These are phyloP conservation scores for Acropternis orthonyx DNA, from an alignment of 2,797 vertebrate genomes.

Conservation along the genomic window DNA sequence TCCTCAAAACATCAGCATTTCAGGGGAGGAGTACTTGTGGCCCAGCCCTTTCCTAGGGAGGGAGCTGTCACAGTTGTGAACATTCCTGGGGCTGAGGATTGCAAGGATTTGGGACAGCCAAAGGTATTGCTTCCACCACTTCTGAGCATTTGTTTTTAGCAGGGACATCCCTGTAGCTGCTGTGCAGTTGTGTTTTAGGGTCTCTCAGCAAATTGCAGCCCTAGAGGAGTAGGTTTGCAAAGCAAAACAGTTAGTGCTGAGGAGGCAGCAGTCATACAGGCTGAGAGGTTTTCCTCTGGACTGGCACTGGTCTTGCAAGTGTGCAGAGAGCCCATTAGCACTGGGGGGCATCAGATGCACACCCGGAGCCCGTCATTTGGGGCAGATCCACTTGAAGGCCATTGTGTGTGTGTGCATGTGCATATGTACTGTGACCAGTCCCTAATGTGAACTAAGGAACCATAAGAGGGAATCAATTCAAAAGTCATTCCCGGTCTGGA, in stretches of 20 bases:
- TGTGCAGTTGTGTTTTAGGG: neutral
- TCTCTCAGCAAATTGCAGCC: neutral
- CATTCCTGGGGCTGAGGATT: rapidly evolving
- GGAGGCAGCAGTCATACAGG: neutral
- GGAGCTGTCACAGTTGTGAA: neutral
- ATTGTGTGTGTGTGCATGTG: no score
- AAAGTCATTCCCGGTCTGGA: neutral
- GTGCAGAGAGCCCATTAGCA: neutral
- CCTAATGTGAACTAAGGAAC: neutral
- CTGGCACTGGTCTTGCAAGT: neutral
- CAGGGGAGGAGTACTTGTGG: neutral
- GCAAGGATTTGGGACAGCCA: neutral
- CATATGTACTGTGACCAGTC: neutral
- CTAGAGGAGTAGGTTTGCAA: neutral
- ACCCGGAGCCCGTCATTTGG: neutral
- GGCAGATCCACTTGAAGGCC: neutral
- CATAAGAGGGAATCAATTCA: neutral
- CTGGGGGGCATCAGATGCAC: neutral
- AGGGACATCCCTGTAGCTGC: neutral
- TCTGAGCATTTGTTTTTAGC: neutral
- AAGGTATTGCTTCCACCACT: rapidly evolving
- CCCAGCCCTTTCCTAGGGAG: neutral
- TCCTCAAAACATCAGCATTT: neutral
- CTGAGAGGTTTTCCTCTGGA: neutral
- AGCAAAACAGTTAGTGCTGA: neutral